Evolutionary conservation across 2,888 invertebrate species (phyloP).

Genomic region (Drosophila anceps): DNA sequence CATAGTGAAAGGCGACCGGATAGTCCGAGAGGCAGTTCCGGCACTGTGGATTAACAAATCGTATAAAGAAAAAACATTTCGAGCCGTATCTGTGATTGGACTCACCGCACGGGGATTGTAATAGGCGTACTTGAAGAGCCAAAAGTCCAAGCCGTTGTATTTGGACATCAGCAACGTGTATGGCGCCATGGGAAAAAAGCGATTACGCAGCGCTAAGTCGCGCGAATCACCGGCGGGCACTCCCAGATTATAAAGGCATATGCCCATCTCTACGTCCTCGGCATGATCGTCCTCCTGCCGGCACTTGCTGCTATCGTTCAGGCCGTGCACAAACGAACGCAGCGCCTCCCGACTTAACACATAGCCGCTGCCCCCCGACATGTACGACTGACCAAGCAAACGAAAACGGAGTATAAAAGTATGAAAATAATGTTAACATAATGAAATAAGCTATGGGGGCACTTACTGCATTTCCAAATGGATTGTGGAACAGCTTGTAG

Average conservation of each 20-base stretch:
- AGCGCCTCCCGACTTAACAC: slow-evolving; percentile 92
- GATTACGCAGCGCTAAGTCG: slow-evolving; percentile 92
- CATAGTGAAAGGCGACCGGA: slow-evolving; percentile 97
- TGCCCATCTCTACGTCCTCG: slow-evolving; percentile 86
- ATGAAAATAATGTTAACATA: neutral
- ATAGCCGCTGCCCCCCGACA: slow-evolving; percentile 97
- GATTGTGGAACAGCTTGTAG: slow-evolving; percentile 89
- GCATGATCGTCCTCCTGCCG: slow-evolving; percentile 86
- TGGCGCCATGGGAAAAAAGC: slow-evolving; percentile 97
- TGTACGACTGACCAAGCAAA: slow-evolving; percentile 88
- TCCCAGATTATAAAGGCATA: slow-evolving; percentile 91
- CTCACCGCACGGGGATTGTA: slow-evolving; percentile 91
- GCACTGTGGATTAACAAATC: slow-evolving; percentile 54
- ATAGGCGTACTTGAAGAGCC: slow-evolving; percentile 95
- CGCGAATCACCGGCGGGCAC: slow-evolving; percentile 95
- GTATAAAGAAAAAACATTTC: neutral
- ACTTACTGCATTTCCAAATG: slow-evolving; percentile 79
- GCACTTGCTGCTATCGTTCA: slow-evolving; percentile 87
- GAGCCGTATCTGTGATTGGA: slow-evolving; percentile 78
- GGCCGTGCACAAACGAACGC: slow-evolving; percentile 89
- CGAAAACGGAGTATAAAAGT: neutral
- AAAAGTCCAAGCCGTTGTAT: slow-evolving; percentile 91
- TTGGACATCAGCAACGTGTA: slow-evolving; percentile 95
- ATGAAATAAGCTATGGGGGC: too few species aligned
- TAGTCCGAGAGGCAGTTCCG: slow-evolving; percentile 94